These are phyloP conservation scores for Lytechinus pictus DNA, from an alignment of 35 echinoderm and acorn worm species.

Conservation along the genomic window DNA sequence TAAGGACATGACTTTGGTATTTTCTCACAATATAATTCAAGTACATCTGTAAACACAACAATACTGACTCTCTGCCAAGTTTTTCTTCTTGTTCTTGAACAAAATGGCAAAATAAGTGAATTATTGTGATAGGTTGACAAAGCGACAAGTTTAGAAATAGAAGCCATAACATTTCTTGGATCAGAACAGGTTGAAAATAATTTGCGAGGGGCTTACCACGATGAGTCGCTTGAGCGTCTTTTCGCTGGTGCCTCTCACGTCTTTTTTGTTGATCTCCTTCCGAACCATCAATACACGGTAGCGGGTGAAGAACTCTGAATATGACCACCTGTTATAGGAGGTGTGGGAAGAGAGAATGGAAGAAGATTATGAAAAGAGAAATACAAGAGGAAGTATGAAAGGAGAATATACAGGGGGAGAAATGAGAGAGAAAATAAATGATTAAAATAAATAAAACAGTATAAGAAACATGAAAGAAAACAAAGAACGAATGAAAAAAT, in stretches of 20 bases:
- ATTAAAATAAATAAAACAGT: too few species aligned
- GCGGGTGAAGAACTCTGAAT: conserved; percentile 91
- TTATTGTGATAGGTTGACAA: background rate
- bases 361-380: too few species aligned
- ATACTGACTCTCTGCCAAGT: background rate
- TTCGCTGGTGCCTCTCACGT: conserved; percentile 81
- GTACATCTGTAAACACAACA: background rate
- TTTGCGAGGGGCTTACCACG: conserved; percentile 59
- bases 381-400: too few species aligned
- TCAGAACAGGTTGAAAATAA: background rate
- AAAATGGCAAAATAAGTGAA: background rate
- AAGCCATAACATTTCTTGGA: background rate
- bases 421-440: background rate
- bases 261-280: conserved; percentile 84
- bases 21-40: background rate
- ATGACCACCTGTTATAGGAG: conserved; percentile 75
- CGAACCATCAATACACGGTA: conserved; percentile 89
- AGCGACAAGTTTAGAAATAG: background rate
- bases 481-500: background rate
- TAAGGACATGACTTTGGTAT: background rate
- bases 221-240: conserved; percentile 77
- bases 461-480: too few species aligned
- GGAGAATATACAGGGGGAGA: background rate
- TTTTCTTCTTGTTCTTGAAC: background rate
- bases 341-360: too few species aligned